Evolutionary conservation across 2,797 vertebrate genomes (phyloP).

Genomic region (Melanitta fusca): DNA sequence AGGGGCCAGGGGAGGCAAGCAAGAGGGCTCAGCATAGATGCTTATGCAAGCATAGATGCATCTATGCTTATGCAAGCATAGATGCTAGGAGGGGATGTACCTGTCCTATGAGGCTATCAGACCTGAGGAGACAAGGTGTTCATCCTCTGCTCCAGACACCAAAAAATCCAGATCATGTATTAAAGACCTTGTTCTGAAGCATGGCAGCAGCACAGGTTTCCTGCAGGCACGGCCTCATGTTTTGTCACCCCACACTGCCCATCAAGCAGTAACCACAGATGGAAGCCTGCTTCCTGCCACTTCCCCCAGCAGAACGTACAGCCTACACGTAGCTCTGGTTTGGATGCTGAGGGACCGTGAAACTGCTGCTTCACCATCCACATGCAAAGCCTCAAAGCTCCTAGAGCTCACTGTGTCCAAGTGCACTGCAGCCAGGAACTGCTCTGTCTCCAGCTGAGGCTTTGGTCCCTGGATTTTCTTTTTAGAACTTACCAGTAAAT

Average conservation of each 20-base stretch:
- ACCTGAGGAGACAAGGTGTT: background rate
- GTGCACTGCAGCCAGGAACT: background rate
- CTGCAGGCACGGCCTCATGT: background rate
- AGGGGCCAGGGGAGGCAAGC: background rate
- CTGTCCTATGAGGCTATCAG: background rate
- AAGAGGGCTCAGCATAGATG: rapidly evolving
- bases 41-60: background rate
- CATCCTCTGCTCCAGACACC: background rate
- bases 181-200: background rate
- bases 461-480: background rate
- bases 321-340: background rate
- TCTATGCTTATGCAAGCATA: background rate
- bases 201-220: background rate
- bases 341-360: background rate
- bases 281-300: background rate
- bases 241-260: rapidly evolving
- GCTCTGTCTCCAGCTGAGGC: background rate
- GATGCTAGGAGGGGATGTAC: background rate
- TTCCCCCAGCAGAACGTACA: background rate
- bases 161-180: background rate
- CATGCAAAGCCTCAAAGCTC: background rate
- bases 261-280: background rate
- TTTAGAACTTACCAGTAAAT: background rate
- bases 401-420: background rate
- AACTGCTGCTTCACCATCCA: background rate